Evolutionary conservation across 2,797 vertebrate species (phyloP).

Genomic region (Artibeus jamaicensis): DNA sequence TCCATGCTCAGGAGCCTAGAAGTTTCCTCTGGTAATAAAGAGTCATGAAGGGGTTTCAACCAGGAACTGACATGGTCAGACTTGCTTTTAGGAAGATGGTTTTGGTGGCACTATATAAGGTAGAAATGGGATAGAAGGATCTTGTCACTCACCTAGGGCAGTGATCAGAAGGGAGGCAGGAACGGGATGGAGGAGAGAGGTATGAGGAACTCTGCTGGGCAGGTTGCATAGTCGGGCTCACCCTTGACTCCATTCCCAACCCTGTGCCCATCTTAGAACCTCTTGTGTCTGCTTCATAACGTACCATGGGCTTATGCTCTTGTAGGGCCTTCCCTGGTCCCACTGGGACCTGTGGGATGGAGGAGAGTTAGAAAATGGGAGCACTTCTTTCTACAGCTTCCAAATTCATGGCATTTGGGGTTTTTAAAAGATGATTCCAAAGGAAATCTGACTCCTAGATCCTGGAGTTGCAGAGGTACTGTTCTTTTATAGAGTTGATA

Average conservation of each 20-base stretch:
- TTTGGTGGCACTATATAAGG: background rate
- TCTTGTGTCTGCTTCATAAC: background rate
- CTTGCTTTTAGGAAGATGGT: background rate
- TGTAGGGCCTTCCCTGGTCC: background rate
- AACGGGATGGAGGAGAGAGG: background rate
- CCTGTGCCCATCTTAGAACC: background rate
- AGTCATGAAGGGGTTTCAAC: background rate
- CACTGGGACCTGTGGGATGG: background rate
- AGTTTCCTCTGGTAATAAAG: background rate
- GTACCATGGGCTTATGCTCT: background rate
- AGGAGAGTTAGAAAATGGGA: background rate
- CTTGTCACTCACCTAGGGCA: background rate
- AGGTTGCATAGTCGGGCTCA: background rate
- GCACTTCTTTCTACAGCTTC: background rate
- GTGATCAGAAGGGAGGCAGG: background rate
- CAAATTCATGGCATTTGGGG: background rate
- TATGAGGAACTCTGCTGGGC: background rate
- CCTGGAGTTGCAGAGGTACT: background rate
- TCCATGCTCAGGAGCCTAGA: background rate
- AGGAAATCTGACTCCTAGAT: background rate
- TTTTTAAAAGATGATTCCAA: background rate
- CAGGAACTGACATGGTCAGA: background rate
- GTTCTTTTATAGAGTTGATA: background rate
- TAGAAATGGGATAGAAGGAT: background rate
- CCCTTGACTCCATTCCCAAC: background rate